Base-by-base conservation (phyloP, 2,797 vertebrate genomes). In the Tauraco hartlaubi region DNA sequence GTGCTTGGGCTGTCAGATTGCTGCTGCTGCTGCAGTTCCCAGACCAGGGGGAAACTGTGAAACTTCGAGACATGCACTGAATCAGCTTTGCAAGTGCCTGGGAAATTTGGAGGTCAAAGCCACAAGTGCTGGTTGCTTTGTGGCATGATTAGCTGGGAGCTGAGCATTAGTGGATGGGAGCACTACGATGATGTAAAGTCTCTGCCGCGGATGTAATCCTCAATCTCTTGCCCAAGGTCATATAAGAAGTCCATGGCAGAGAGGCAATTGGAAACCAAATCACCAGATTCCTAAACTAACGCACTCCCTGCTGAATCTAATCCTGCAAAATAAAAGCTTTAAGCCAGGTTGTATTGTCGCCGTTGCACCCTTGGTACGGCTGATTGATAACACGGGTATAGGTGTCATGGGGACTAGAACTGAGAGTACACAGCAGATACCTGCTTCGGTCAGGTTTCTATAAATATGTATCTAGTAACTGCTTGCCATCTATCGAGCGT, bases 161-260 rank as follows among this genome's bases (percentile, higher is more conserved):
- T 85, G 72, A 85, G n/a, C 25, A 6, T 46, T 35, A 26, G 33
- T 2, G 19, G 58, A 16, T 66, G 14, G 14, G 35, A 91, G 28
- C 33, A 33, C 48, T 79, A 39, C 41, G 39, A 48, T 72, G 84
- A 68, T 14, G 22, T 62, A 37, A 92, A 87, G 28, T 67, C 52
- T 67, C 52, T 90, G 66, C 55, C 81, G 85, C 9, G 3, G 51
- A 61, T 79, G 46, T 88, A 86, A 81, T 71, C 54, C 76, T 92
- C 77, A 41, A 6, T 76, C 55, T 73, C 80, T 78, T 87, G 83
- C 59, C 83, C 88, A 97, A 96, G 95, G 93, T 96, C 90, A 93
- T n/a, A 7, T n/a, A 63, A 90, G 69, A 92, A 90, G 44, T 46
- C 63, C 22, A 31, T 11, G 56, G 41, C 61, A 94, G 56, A 54